Conservation (phyloP, 2,888 invertebrate species). For the Rugalucina vietnamica region DNA sequence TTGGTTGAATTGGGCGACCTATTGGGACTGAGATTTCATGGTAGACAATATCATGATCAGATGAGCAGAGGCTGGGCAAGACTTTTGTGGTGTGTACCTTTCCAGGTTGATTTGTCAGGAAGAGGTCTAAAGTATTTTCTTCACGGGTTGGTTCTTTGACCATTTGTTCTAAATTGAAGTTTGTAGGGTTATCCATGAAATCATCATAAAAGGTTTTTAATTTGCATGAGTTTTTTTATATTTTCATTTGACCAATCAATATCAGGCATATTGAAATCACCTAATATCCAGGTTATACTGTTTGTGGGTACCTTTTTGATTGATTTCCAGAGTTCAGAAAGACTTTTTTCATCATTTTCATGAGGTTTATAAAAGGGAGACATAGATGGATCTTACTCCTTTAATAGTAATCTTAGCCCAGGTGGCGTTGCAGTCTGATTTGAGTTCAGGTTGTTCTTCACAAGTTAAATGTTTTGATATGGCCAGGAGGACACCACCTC, state of each 20-base stretch:
- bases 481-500: slow-evolving; percentile 1
- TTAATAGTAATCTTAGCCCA: slow-evolving; percentile 15
- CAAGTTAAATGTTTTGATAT: not conserved
- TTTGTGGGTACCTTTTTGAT: slow-evolving; percentile 1
- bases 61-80: not conserved
- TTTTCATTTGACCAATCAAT: slow-evolving; percentile 15
- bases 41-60: slow-evolving; percentile 9
- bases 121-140: not conserved
- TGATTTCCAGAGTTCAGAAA: not conserved
- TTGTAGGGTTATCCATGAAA: slow-evolving; percentile 2
- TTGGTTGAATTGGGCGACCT: not conserved
- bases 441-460: slow-evolving; percentile 10
- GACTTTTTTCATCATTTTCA: slow-evolving; percentile 12
- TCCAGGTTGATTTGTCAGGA: not conserved
- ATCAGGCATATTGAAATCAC: slow-evolving; percentile 14
- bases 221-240: not conserved
- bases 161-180: slow-evolving; percentile 21
- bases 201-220: not conserved
- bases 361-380: slow-evolving; percentile 18
- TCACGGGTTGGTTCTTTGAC: slow-evolving; percentile 9
- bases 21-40: slow-evolving; percentile 1
- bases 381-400: slow-evolving; percentile 1
- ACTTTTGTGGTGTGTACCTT: not conserved
- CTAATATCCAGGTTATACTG: slow-evolving; percentile 5
- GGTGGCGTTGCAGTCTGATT: not conserved